These are phyloP conservation scores for Chrysolina haemoptera DNA, from an alignment of 2,888 invertebrate genomes.

Conservation along the genomic window DNA sequence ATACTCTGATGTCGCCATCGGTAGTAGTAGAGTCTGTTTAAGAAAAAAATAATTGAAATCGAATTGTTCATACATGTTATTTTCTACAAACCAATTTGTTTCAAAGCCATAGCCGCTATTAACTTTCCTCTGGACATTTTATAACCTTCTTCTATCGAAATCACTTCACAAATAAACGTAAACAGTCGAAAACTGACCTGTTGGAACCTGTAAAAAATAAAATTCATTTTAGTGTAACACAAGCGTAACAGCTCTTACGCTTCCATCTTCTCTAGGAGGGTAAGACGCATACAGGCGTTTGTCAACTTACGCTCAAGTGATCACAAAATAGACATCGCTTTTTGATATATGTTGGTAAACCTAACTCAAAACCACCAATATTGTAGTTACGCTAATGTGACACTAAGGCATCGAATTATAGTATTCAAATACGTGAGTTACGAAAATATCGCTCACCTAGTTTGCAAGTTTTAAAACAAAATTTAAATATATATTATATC, in stretches of 20 bases:
- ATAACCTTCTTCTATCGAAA: slow-evolving; percentile 7
- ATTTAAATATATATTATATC: no score
- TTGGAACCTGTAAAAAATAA: slow-evolving; percentile 11
- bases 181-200: slow-evolving; percentile 10
- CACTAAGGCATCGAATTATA: no score
- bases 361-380: no score
- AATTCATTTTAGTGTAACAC: slow-evolving; percentile 9
- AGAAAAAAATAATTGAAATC: neutral
- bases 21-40: no score
- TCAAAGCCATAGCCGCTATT: neutral
- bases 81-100: neutral
- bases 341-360: no score
- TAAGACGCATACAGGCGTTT: slow-evolving; percentile 1
- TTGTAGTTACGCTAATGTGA: no score
- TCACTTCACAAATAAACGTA: slow-evolving; percentile 6
- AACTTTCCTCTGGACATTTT: neutral
- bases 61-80: neutral
- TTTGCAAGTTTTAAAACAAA: no score
- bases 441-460: no score
- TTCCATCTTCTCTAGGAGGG: slow-evolving; percentile 2
- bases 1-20: no score
- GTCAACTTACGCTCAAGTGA: slow-evolving; percentile 13
- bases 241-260: slow-evolving; percentile 15
- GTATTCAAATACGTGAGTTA: no score
- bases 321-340: neutral